Evolutionary conservation across 2,888 invertebrate genomes (phyloP), one percentile per base, ranked within the genome.

Genomic region (Hypomecis atomaria): DNA sequence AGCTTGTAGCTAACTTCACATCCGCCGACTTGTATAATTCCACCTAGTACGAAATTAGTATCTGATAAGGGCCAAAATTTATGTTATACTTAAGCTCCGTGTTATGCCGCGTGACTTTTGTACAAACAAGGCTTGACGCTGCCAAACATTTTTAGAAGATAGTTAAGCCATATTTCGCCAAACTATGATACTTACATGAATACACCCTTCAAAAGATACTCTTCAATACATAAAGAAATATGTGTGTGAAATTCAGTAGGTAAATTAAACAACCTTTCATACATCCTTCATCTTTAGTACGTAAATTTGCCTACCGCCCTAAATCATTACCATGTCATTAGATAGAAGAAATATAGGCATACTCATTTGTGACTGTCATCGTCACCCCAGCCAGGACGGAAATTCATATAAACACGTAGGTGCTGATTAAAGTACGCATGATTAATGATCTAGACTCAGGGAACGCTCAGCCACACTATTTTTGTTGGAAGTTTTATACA

Each of bases 291-390:
- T 33, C 4, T 11, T 33, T 34, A 4, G 52, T n/a, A 43, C 37
- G 37, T 38, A 49, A 23, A 50, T 44, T 6, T 40, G 34, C 44
- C 47, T 8, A 4, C 34, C 34, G 33, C 23, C 23, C 23, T 2
- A 23, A 62, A 62, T 57, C 58, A 66, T 63, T 50, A 50, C 53
- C 34, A 47, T n/a, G 38, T 52, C 13, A 53, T 44, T 58, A 59
- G 42, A 11, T 44, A 54, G 43, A 65, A 56, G 38, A 52, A 62
- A 47, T 52, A 57, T 61, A 48, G 48, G 40, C 11, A 49, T 54
- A 55, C 37, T 62, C 59, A 59, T 64, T 64, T 59, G 34, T 65
- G 53, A 57, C 61, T 50, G 54, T 61, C 59, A 58, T 50, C 58
- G 52, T 50, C 59, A 58, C 50, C 44, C 61, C 48, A 53, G 49